phyloP scores from a whole-genome alignment of 2,888 invertebrate genomes.

The Cryptops parisi region DNA sequence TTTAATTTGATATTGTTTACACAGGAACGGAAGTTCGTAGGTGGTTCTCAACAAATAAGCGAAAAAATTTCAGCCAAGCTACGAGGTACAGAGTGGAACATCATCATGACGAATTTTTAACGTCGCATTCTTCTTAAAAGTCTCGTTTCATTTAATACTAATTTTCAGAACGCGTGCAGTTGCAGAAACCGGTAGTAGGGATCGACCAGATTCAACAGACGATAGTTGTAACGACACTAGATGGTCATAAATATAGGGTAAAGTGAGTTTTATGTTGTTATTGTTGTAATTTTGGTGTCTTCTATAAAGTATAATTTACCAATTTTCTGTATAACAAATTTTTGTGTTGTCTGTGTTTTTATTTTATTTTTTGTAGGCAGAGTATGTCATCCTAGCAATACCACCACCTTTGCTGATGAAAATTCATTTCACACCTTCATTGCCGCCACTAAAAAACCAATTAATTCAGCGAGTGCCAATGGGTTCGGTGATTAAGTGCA shows the following conservation, averaged over 20 bases:
- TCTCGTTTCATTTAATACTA: not conserved
- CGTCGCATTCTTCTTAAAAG: not conserved
- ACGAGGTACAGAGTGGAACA: constrained; percentile 21
- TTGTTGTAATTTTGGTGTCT: not conserved
- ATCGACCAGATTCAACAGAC: constrained; percentile 14
- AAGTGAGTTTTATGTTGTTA: not conserved
- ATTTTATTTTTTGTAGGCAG: constrained; percentile 9
- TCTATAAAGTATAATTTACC: not conserved
- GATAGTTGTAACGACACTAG: constrained; percentile 18
- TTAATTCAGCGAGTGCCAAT: constrained; percentile 30
- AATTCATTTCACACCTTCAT: constrained; percentile 29
- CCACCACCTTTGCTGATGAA: constrained; percentile 29
- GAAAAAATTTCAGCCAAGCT: constrained; percentile 25
- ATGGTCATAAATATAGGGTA: constrained; percentile 20
- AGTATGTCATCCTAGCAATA: constrained; percentile 28
- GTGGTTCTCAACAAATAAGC: constrained; percentile 31
- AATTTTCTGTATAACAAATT: not conserved
- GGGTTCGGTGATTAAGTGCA: constrained; percentile 34
- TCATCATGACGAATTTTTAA: not conserved
- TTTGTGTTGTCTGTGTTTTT: not conserved
- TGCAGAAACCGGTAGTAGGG: constrained; percentile 14
- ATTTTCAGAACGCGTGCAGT: constrained; percentile 1
- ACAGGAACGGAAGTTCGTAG: constrained; percentile 29
- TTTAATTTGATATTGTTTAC: constrained; percentile 18
- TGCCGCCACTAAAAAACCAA: constrained; percentile 28